These are phyloP conservation scores for Haplochromis vanheusdeni DNA, from an alignment of 2,113 vertebrate genomes.

Conservation along the genomic window DNA sequence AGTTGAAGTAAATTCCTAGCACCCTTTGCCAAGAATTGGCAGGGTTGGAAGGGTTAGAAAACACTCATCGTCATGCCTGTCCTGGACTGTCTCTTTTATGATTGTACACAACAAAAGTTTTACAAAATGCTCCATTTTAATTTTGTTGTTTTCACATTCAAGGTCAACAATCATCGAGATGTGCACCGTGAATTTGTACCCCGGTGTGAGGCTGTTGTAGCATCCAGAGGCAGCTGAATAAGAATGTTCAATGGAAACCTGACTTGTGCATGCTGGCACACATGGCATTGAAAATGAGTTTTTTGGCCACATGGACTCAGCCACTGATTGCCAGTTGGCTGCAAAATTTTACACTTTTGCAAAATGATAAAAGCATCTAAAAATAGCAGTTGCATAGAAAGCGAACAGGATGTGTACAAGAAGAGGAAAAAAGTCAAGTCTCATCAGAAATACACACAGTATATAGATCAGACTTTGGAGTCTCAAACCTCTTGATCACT, in stretches of 20 bases:
- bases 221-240: not conserved
- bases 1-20: not conserved
- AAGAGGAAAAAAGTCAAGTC: not conserved
- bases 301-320: not conserved
- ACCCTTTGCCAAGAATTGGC: not conserved
- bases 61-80: not conserved
- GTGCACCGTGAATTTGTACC: not conserved
- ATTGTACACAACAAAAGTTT: rapidly evolving
- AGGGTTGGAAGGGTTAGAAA: not conserved
- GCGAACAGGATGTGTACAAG: not conserved
- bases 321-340: not conserved
- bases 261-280: not conserved
- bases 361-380: not conserved
- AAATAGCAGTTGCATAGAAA: not conserved
- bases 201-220: not conserved
- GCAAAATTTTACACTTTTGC: not conserved
- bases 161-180: not conserved
- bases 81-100: not conserved
- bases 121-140: not conserved
- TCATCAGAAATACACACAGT: not conserved
- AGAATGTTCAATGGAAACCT: not conserved
- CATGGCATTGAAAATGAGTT: not conserved
- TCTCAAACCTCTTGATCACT: not conserved
- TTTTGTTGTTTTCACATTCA: not conserved
- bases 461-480: not conserved